Base-by-base conservation (phyloP, 2,797 vertebrate genomes). In the Glyptemys insculpta region DNA sequence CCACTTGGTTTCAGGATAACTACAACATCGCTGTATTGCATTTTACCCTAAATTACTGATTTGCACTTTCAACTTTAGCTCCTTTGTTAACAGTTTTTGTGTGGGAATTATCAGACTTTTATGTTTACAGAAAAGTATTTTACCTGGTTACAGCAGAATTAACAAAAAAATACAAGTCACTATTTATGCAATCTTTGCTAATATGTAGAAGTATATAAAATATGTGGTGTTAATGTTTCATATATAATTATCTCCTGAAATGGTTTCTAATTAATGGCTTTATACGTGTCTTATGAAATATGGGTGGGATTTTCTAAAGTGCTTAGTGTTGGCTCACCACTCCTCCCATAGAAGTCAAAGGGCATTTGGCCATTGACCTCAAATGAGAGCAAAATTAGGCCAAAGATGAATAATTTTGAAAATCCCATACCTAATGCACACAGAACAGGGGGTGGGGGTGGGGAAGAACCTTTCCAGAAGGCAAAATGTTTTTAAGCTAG, bases 161-260 rank as follows among this genome's bases (percentile, higher is more conserved):
- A 95, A 83, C n/a, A 83, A 6, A 44, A 49, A 78, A 31, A 78
- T 4, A 31, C 9, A 85, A 83, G 16, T 49, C 0, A 80, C 89
- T 96, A 93, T 88, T 95, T 91, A 91, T 25, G 31, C 34, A 68
- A 59, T 5, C 54, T 87, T 52, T 91, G 74, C 93, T 14, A 91
- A 65, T 14, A 50, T 11, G 47, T 7, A 68, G 29, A 18, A 59
- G 93, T 57, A 57, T 57, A 57, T 57, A 57, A 57, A 57, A 29
- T 57, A 57, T 27, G 56, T 57, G 56, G 3, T 37, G 25, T 68
- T 85, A 96, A 96, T 91, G 82, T 87, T 83, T 84, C 82, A 93
- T 5, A 27, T 49, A 12, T 44, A 89, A 91, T 95, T 87, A 95
- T 80, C 52, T 94, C n/a, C 81, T 87, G 88, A 92, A 92, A 52